Conservation (phyloP, 2,888 invertebrate genomes). For the Synergus gifuensis region DNA sequence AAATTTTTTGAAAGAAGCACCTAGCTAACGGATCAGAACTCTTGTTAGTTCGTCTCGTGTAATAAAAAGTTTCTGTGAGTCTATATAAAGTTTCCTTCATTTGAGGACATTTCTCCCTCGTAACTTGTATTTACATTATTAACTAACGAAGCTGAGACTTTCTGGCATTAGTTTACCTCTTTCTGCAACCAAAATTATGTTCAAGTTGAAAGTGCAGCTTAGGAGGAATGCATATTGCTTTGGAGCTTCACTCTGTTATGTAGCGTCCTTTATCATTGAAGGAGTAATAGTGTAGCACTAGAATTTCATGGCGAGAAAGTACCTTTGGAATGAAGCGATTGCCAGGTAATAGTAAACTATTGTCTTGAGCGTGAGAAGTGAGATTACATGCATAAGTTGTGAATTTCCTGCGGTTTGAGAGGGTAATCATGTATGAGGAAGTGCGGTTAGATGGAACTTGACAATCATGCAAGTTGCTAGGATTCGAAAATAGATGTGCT, state of each 20-base stretch:
- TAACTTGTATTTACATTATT: conserved; percentile 52
- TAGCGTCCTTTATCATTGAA: not conserved
- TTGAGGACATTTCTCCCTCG: not conserved
- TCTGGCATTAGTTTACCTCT: conserved; percentile 49
- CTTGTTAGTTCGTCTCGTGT: conserved; percentile 1
- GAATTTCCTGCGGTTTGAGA: conserved; percentile 11
- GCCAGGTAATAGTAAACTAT: conserved; percentile 20
- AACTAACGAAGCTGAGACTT: conserved; percentile 51
- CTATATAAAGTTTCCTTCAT: not conserved
- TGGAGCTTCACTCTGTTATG: not conserved
- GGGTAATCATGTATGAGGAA: not conserved
- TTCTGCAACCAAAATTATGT: not conserved
- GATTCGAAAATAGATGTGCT: not conserved
- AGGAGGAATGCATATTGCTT: not conserved
- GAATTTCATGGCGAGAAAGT: conserved; percentile 19
- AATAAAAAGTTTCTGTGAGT: not conserved
- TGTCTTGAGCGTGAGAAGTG: not conserved
- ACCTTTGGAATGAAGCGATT: conserved; percentile 17
- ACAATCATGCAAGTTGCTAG: not conserved
- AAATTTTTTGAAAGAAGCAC: not conserved
- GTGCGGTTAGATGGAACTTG: not conserved
- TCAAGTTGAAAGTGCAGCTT: not conserved
- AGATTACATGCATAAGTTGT: not conserved
- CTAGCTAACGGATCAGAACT: not conserved
- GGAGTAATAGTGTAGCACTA: not conserved